Evolutionary conservation across 2,888 invertebrate species (phyloP).

Genomic region (Meliscaeva auricollis): DNA sequence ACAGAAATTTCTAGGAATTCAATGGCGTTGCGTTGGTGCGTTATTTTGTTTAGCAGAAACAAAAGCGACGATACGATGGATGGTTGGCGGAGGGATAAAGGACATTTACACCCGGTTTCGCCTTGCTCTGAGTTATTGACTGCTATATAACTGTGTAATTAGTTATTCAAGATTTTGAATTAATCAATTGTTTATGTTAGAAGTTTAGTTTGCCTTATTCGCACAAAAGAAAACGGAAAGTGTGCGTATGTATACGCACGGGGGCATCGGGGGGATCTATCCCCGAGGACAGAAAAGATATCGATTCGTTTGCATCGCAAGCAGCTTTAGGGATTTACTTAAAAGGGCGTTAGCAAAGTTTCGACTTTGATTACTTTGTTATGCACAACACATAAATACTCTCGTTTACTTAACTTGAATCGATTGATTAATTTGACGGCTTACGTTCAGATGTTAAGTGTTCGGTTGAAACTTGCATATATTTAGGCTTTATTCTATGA

Average conservation of each 20-base stretch:
- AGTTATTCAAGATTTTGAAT: conserved; percentile 75
- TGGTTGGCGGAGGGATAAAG: background rate
- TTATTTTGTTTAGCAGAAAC: conserved; percentile 15
- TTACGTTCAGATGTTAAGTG: background rate
- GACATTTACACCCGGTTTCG: conserved; percentile 6
- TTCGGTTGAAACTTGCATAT: background rate
- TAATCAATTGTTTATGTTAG: conserved; percentile 66
- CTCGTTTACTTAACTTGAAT: conserved; percentile 29
- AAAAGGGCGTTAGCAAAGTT: conserved; percentile 34
- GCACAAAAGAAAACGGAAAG: background rate
- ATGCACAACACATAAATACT: conserved; percentile 31
- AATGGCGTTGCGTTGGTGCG: conserved; percentile 31
- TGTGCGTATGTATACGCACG: background rate
- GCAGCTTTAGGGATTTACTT: conserved; percentile 20
- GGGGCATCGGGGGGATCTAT: background rate
- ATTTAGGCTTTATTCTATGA: background rate
- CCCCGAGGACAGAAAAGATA: conserved; percentile 18
- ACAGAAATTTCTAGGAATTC: conserved; percentile 35
- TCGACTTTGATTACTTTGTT: conserved; percentile 23
- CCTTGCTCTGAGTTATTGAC: conserved; percentile 54
- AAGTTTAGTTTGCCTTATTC: conserved; percentile 12
- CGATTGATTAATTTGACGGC: conserved; percentile 28
- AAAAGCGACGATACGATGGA: background rate
- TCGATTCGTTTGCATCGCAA: conserved; percentile 34
- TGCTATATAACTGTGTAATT: conserved; percentile 57